Evolutionary conservation across 2,888 invertebrate species (phyloP).

Genomic region (Loripinus fragilis): DNA sequence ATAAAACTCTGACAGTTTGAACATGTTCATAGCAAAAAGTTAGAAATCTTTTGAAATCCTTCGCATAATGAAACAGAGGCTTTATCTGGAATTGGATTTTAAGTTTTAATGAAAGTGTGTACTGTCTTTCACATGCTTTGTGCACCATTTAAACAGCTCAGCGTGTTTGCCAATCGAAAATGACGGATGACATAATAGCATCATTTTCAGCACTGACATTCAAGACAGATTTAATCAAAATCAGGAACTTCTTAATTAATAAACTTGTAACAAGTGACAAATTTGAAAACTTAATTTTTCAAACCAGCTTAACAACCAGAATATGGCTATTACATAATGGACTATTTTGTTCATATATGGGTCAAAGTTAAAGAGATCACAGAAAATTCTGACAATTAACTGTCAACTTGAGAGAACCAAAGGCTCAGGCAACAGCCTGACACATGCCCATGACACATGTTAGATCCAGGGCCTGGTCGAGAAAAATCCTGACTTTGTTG

Average conservation of each 20-base stretch:
- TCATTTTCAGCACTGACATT: neutral
- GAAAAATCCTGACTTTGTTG: too few species aligned
- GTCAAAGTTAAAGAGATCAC: slow-evolving; percentile 2
- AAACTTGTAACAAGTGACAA: slow-evolving; percentile 5
- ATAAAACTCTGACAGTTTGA: too few species aligned
- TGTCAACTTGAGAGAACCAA: neutral
- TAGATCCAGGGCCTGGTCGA: too few species aligned
- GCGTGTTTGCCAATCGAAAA: neutral
- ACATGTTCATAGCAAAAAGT: too few species aligned
- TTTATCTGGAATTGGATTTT: slow-evolving; percentile 4
- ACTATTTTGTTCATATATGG: neutral
- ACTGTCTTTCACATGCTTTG: neutral
- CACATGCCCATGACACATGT: too few species aligned
- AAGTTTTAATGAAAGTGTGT: slow-evolving; percentile 12
- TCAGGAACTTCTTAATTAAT: slow-evolving; percentile 18
- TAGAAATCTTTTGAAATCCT: neutral
- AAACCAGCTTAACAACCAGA: neutral
- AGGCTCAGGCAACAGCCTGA: too few species aligned
- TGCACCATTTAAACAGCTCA: neutral
- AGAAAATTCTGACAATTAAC: neutral
- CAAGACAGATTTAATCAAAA: slow-evolving; percentile 15
- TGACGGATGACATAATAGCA: slow-evolving; percentile 14
- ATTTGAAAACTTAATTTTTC: slow-evolving; percentile 6
- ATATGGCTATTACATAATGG: neutral
- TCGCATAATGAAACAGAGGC: neutral